Base-by-base conservation (phyloP, 2,113 vertebrate genomes). In the Chiloscyllium plagiosum region DNA sequence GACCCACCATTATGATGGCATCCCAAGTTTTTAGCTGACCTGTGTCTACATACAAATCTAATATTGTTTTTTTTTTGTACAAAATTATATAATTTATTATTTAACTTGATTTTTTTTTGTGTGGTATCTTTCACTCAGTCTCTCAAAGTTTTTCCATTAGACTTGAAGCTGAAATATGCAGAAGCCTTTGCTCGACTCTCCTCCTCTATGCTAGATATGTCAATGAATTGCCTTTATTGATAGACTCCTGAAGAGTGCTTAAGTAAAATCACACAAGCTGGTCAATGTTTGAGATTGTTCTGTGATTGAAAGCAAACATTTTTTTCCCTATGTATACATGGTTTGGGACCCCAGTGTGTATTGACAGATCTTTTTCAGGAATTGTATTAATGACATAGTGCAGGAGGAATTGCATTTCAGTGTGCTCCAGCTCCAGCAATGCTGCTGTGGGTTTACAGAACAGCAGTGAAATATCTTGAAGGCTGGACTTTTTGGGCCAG, bases 31-130 rank as follows among this genome's bases (percentile, higher is more conserved):
- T 10, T 93, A 37, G n/a, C 4, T 33, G 33, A 37, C 33, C 33
- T 93, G 33, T 37, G 33, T 33, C 29, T 93, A 33, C 66, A 93
- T 37, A 66, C 66, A 66, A 37, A 65, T 61, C 13, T 66, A 93
- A 93, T 66, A 17, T 93, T 93, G 33, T n/a, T 7, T 7, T 29
- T 87, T 87, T 87, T 87, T 87, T 56, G 56, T 61, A 10, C 56
- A 61, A 61, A 61, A 61, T 61, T 22, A 19, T 65, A 61, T 92
- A 93, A 93, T 93, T 93, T 93, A 93, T 93, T 93, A 93, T 93
- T 66, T 93, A 93, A 37, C n/a, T 37, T 29, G 13, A 20, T 68
- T 15, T 26, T 33, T 92, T 42, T 24, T n/a, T 92, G 87, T 29
- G 1, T 33, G 17, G 50, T 89, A 56, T 83, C 80, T 83, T 0